A percentile compares a stretch with the other conserved stretches of the same genome.
Conservation (phyloP, 1,140 invertebrate species). For the Dysdera silvatica region DNA sequence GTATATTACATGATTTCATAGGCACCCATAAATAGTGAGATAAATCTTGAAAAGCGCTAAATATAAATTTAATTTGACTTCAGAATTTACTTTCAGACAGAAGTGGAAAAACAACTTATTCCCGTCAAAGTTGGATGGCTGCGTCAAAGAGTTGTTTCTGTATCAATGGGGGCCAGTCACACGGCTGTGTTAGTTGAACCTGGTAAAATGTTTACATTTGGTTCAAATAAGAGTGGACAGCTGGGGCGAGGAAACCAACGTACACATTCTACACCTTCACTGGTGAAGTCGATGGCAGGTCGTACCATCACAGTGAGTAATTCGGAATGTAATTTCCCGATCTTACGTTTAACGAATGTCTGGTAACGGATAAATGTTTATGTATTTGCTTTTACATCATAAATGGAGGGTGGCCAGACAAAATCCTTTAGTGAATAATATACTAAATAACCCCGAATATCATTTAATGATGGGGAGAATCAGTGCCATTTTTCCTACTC, state of each 20-base stretch:
- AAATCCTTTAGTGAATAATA: too few relatives aligned
- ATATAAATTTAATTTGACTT: conserved; percentile 15
- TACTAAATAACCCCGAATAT: too few relatives aligned
- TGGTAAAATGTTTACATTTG: conserved; percentile 60
- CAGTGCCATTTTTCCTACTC: too few relatives aligned
- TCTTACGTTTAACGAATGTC: too few relatives aligned
- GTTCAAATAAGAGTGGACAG: conserved; percentile 54
- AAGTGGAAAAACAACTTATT: conserved; percentile 47
- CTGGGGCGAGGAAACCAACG: conserved; percentile 49
- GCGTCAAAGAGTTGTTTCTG: conserved; percentile 46
- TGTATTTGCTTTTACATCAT: too few relatives aligned
- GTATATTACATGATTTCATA: background rate
- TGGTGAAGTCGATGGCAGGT: conserved; percentile 51
- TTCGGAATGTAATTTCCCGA: too few relatives aligned
- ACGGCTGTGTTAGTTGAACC: conserved; percentile 56
- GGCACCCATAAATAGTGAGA: too few relatives aligned
- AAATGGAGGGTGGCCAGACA: too few relatives aligned
- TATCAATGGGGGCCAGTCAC: conserved; percentile 53
- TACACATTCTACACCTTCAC: conserved; percentile 43
- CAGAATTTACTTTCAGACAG: conserved; percentile 38
- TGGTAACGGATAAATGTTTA: too few relatives aligned
- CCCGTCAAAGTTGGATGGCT: conserved; percentile 46
- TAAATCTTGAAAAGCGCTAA: too few relatives aligned
- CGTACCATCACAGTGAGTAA: conserved; percentile 50
- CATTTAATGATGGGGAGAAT: too few relatives aligned